Evolutionary conservation across 2,113 vertebrate species (phyloP).

Genomic region (Psettodes erumei): DNA sequence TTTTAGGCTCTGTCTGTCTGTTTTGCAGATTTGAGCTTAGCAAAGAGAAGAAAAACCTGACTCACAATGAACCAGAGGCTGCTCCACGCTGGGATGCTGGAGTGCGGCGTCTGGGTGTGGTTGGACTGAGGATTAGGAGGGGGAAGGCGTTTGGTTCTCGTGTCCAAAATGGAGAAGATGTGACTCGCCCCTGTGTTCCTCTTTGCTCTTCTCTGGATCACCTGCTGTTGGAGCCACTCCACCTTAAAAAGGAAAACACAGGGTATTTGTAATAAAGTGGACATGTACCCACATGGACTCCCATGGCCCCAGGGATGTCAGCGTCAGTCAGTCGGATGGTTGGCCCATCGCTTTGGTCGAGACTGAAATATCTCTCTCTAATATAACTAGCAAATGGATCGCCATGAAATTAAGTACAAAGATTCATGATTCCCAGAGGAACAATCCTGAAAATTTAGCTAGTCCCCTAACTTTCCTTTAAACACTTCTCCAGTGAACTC

Average conservation of each 20-base stretch:
- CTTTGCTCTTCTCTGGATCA: conserved; percentile 88
- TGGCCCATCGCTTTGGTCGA: not conserved
- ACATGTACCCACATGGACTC: too few species aligned
- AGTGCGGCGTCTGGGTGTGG: conserved; percentile 78
- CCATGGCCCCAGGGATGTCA: too few species aligned
- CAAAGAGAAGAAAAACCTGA: conserved; percentile 32
- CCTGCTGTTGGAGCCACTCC: conserved; percentile 96
- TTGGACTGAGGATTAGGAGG: conserved; percentile 19
- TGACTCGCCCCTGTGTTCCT: conserved; percentile 83
- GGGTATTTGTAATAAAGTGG: not conserved
- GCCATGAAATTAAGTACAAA: not conserved
- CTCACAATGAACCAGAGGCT: conserved; percentile 96
- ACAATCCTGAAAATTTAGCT: not conserved
- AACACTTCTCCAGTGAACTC: not conserved
- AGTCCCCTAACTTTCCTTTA: not conserved
- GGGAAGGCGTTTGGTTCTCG: conserved; percentile 32
- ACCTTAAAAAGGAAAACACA: conserved; percentile 83
- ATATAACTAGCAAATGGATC: not conserved
- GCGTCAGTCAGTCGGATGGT: not conserved
- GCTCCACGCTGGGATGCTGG: conserved; percentile 89
- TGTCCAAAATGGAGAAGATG: conserved; percentile 17
- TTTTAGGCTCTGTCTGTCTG: conserved; percentile 52
- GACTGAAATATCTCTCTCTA: not conserved
- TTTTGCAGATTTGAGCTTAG: conserved; percentile 42
- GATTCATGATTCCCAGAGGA: not conserved